Base-by-base conservation (phyloP, 2,888 invertebrate genomes). In the Timema podura region DNA sequence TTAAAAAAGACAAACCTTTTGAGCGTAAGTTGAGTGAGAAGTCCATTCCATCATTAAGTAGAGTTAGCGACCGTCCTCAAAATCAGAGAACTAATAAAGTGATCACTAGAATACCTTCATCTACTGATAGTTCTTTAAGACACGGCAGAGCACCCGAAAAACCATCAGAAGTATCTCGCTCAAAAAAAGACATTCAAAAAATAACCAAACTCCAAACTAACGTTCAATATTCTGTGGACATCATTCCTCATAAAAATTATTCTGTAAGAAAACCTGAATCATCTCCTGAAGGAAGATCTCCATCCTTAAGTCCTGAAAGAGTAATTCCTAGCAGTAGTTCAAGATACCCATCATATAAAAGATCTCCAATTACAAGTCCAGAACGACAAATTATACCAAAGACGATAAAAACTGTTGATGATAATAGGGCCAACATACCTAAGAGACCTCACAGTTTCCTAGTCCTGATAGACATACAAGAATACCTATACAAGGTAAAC, bases 301-400 rank as follows among this genome's bases (percentile, higher is more conserved):
- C 67, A 5, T 64, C 70, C n/a, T 30, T 51, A 13, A 71, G 65
- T 68, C 71, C 71, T 5, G 65, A 69, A 47, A 69, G 69, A 69
- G 45, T 65, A 48, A 11, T 44, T 44, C 45, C 54, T 7, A 65
- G 3, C 6, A 30, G 30, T 30, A 30, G 30, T 30, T 30, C 30
- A 30, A 30, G 30, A 30, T 30, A 30, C 46, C 15, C 59, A 46
- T 68, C 45, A 57, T 65, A 47, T 30, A 69, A 68, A 46, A 67
- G 45, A 67, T 51, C 16, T 13, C 10, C 16, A 48, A 54, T 11
- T 54, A 46, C 15, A 49, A 61, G 46, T 13, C 45, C 5, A 46
- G 61, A 8, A 51, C 67, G 47, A 67, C 48, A 57, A 70, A 54
- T n/a, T 16, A 49, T 5, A 16, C 67, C n/a, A 59, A 68, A 15